Evolutionary conservation across 2,888 invertebrate species (phyloP).

Genomic region (Norana najaformis): DNA sequence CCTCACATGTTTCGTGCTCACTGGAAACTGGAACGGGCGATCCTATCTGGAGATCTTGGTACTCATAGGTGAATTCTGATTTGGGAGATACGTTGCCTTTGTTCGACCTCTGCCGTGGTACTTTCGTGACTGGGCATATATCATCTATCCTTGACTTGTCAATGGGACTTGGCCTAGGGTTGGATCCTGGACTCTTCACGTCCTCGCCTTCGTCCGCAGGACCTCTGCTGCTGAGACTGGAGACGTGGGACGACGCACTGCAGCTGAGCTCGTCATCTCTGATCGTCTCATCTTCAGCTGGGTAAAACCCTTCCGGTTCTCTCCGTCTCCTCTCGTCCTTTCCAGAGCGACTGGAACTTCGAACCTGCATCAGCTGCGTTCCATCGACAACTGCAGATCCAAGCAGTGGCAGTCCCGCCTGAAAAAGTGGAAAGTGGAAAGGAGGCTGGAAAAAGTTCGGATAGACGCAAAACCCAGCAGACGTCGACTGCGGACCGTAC

Average conservation of each 20-base stretch:
- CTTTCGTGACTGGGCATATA: background rate
- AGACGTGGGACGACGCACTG: background rate
- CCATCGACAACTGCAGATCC: background rate
- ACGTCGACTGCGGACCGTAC: background rate
- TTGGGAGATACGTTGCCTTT: background rate
- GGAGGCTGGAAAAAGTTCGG: background rate
- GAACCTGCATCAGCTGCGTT: background rate
- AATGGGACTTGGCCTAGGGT: background rate
- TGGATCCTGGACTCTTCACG: background rate
- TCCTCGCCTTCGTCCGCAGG: background rate
- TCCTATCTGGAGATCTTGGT: background rate
- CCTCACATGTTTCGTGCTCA: background rate
- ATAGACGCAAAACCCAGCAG: background rate
- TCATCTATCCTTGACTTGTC: background rate
- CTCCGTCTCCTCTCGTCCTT: background rate
- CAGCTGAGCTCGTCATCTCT: constrained; percentile 1
- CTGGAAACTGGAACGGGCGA: background rate
- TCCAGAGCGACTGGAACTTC: background rate
- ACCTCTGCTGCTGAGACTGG: background rate
- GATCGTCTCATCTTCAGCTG: background rate
- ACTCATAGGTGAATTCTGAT: background rate
- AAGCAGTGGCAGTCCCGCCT: background rate
- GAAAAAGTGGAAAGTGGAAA: constrained; percentile 14
- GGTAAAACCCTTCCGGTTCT: background rate
- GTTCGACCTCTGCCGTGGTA: background rate